A percentile compares a stretch with the other conserved stretches of the same genome.
Conservation (phyloP, 2,888 invertebrate genomes). For the Zonitis immaculata region DNA sequence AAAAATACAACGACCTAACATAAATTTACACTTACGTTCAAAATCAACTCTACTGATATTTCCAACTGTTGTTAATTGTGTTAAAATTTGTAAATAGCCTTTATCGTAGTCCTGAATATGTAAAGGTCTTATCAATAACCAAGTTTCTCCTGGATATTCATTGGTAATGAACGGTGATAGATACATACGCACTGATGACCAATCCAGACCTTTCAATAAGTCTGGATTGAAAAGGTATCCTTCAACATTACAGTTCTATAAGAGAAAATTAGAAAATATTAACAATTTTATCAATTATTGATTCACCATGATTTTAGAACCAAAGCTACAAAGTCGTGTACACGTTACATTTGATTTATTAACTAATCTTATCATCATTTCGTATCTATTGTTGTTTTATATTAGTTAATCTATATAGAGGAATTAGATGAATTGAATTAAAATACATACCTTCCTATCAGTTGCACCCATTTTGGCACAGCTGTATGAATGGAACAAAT, state of each 20-base stretch:
- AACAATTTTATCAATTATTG: background rate
- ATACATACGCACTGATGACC: constrained; percentile 57
- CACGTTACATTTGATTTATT: background rate
- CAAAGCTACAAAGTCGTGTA: background rate
- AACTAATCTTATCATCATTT: background rate
- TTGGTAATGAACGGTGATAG: constrained; percentile 69
- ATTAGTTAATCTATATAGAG: too few species aligned
- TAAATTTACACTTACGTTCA: constrained; percentile 62
- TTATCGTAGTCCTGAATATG: constrained; percentile 75
- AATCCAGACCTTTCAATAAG: constrained; percentile 62
- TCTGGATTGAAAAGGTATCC: constrained; percentile 60
- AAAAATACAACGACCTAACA: too few species aligned
- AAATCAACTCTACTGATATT: constrained; percentile 72
- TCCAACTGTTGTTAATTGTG: constrained; percentile 83
- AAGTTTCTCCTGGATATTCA: constrained; percentile 65
- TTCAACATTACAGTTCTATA: constrained; percentile 25
- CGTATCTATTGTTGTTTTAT: background rate
- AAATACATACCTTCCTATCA: too few species aligned
- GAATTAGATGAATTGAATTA: too few species aligned
- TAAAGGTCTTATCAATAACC: constrained; percentile 75
- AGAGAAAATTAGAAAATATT: constrained; percentile 6
- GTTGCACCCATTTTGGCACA: too few species aligned
- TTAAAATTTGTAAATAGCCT: constrained; percentile 74
- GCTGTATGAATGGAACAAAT: too few species aligned
- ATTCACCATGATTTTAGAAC: background rate